Conservation (phyloP, 2,888 invertebrate species). For the Celastrina argiolus region DNA sequence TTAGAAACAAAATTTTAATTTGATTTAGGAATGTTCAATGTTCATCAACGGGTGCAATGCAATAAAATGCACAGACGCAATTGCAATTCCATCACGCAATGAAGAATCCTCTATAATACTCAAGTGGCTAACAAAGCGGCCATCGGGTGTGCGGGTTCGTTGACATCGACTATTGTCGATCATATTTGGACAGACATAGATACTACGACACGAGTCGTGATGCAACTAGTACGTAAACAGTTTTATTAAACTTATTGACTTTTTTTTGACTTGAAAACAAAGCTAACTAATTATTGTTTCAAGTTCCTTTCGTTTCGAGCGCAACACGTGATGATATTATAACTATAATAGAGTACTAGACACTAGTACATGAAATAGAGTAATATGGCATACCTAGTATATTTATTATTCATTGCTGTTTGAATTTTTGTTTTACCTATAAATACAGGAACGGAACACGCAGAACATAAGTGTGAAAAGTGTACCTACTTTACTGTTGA, state of each 20-base stretch:
- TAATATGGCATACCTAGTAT: no score
- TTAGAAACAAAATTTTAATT: neutral
- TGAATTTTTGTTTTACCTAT: no score
- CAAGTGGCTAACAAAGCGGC: constrained; percentile 18
- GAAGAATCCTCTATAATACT: neutral
- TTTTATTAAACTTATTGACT: neutral
- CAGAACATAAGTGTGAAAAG: no score
- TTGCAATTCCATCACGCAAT: constrained; percentile 2
- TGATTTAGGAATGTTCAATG: neutral
- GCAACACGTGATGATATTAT: no score
- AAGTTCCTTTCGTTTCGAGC: no score
- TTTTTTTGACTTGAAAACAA: neutral
- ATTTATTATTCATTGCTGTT: no score
- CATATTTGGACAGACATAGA: constrained; percentile 15
- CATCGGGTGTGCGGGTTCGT: constrained; percentile 11
- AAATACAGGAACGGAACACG: no score
- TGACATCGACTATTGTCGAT: constrained; percentile 15
- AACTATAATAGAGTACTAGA: no score
- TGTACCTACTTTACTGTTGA: no score
- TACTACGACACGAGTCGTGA: neutral
- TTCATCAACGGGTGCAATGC: neutral
- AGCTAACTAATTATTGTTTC: no score
- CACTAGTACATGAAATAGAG: no score
- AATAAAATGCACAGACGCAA: constrained; percentile 3
- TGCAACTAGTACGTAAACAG: neutral